These are phyloP conservation scores for Heteractis magnifica DNA, from an alignment of 92 coral and sea anemone species.

Conservation along the genomic window DNA sequence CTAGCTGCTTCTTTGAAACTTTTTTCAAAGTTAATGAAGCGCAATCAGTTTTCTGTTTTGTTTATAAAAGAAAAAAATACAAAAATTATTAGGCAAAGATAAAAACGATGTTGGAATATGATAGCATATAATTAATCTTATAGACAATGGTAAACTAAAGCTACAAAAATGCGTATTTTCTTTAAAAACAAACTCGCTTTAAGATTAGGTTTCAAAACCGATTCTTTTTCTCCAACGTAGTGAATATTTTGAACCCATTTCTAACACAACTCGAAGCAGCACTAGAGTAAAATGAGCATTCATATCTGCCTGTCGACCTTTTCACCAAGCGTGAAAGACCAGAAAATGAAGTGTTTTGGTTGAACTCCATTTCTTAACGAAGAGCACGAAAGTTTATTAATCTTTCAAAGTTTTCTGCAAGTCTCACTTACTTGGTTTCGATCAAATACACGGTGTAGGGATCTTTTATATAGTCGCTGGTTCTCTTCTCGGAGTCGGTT, in stretches of 20 bases:
- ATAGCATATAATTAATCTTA: no score
- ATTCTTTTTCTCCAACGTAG: background rate
- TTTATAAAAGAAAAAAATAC: no score
- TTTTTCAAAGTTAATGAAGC: no score
- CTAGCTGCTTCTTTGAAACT: no score
- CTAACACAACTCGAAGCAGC: background rate
- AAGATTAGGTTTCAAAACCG: background rate
- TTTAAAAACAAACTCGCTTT: no score
- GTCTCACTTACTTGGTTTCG: constrained; percentile 78
- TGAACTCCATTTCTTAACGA: background rate
- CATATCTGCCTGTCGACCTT: background rate
- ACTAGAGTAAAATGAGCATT: background rate
- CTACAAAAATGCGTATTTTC: no score
- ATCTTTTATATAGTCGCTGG: constrained; percentile 84
- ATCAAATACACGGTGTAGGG: constrained; percentile 94
- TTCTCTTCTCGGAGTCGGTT: constrained; percentile 87
- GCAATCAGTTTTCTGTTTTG: no score
- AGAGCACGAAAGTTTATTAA: background rate
- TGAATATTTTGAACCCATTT: background rate
- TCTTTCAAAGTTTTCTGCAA: constrained; percentile 1
- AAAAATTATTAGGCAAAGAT: no score
- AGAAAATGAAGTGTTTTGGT: background rate
- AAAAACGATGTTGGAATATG: no score
- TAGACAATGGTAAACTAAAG: no score
- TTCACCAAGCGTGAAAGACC: background rate